These are phyloP conservation scores for Gastracanthus pulcherrimus DNA, from an alignment of 2,888 invertebrate genomes.

Conservation along the genomic window DNA sequence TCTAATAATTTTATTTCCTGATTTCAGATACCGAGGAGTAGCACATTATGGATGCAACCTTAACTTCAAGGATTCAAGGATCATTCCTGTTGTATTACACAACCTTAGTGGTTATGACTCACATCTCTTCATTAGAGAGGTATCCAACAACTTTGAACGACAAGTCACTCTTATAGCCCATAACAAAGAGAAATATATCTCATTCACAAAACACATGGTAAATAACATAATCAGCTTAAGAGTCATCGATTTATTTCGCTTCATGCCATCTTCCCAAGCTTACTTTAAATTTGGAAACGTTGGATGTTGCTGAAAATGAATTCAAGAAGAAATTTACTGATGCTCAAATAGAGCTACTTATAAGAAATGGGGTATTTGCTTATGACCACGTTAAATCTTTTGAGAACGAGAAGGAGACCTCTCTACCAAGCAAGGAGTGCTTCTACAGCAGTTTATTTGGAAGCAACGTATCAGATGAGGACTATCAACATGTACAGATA, in stretches of 20 bases:
- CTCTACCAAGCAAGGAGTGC: neutral
- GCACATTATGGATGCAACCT: conserved; percentile 20
- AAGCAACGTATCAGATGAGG: neutral
- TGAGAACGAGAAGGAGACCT: neutral
- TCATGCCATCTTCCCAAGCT: conserved; percentile 46
- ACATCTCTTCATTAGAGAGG: conserved; percentile 60
- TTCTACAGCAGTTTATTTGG: neutral
- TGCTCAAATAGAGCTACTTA: neutral
- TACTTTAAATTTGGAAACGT: conserved; percentile 5
- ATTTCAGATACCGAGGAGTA: conserved; percentile 7
- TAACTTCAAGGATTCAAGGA: conserved; percentile 52
- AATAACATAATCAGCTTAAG: conserved; percentile 8
- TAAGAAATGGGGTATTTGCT: neutral
- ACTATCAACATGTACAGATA: neutral
- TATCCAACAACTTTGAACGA: conserved; percentile 10
- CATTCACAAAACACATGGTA: conserved; percentile 19
- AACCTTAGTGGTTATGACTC: conserved; percentile 63
- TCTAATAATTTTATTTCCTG: too few relatives aligned
- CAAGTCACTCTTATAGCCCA: neutral
- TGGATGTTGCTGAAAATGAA: neutral
- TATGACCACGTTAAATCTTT: neutral
- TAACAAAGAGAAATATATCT: conserved; percentile 30
- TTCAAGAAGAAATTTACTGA: neutral
- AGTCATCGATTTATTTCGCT: conserved; percentile 50
- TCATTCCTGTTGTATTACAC: conserved; percentile 62